Evolutionary conservation across 2,888 invertebrate species (phyloP).

Genomic region (Zygogramma bicolorata): DNA sequence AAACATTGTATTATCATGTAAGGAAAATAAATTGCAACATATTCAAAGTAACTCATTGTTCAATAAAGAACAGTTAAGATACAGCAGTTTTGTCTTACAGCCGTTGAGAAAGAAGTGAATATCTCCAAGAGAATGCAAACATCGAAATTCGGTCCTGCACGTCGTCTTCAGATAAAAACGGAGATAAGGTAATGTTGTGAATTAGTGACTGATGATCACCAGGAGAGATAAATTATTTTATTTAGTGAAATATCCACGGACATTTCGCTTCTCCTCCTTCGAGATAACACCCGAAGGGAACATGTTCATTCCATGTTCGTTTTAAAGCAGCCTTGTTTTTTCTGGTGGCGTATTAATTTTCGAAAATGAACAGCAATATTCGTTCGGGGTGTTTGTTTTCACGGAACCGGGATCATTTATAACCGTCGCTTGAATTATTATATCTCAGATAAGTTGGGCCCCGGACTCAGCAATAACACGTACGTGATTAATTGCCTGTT

Average conservation of each 20-base stretch:
- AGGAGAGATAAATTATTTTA: conserved; percentile 55
- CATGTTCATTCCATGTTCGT: conserved; percentile 57
- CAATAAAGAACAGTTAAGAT: no score
- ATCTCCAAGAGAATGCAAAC: background rate
- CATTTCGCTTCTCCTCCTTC: conserved; percentile 42
- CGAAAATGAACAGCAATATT: conserved; percentile 28
- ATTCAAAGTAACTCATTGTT: no score
- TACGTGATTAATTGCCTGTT: conserved; percentile 12
- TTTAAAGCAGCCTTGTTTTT: conserved; percentile 53
- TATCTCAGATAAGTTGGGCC: conserved; percentile 8
- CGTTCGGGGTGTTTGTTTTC: conserved; percentile 5
- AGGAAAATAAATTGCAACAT: no score
- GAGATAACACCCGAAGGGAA: conserved; percentile 51
- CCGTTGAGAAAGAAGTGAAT: background rate
- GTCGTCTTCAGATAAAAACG: conserved; percentile 26
- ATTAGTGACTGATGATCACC: conserved; percentile 56
- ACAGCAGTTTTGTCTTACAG: no score
- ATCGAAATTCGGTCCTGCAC: background rate
- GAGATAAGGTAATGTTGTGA: conserved; percentile 52
- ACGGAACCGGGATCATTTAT: conserved; percentile 11
- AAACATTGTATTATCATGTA: no score
- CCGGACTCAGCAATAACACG: conserved; percentile 14
- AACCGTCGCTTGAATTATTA: conserved; percentile 16
- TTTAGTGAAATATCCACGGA: conserved; percentile 47
- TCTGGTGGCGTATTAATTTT: conserved; percentile 48